Evolutionary conservation across 2,113 vertebrate genomes (phyloP), one percentile per base, ranked within the genome.

Genomic region (Eretmochelys imbricata): DNA sequence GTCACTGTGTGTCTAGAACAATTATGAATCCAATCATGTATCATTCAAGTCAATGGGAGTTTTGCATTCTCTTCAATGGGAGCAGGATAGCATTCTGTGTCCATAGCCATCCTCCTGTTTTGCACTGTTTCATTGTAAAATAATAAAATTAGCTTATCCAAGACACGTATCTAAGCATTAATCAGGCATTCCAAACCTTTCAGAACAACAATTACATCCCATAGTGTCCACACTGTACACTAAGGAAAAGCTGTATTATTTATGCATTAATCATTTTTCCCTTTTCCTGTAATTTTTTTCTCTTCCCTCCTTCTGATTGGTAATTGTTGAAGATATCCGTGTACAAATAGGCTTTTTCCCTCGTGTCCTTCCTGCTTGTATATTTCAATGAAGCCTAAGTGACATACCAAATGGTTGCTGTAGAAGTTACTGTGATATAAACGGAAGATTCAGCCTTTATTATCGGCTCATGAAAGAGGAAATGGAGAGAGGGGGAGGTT

Each of bases 391-490:
- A 86, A 87, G 82, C 83, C 92, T 80, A 38, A 89, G 78, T 31
- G n/a, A 86, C 90, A 35, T 10, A 6, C 51, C 86, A 91, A 88
- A 75, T 22, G 0, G 82, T 92, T 95, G 84, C 46, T 35, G 83
- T 55, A 88, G 84, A 92, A 94, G 88, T 85, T 91, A 38, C 51
- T 55, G 51, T 22, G 57, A 87, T 89, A 84, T 25, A 95, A 96
- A 93, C 78, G 86, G 88, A 93, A 85, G 48, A 59, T 12, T 12
- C 59, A 53, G 35, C 94, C 83, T 97, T 93, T 89, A 81, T 95
- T 89, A 90, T 87, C 42, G 3, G 49, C 53, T 62, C 80, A 16
- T 31, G 89, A 46, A 54, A 80, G 87, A 97, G 97, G 96, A 97
- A 94, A 89, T 80, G 92, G 49, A 91, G 53, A 81, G 20, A 4